Evolutionary conservation across 2,888 invertebrate species (phyloP), one percentile per base, ranked within the genome.

Genomic region (Leistus spinibarbis): DNA sequence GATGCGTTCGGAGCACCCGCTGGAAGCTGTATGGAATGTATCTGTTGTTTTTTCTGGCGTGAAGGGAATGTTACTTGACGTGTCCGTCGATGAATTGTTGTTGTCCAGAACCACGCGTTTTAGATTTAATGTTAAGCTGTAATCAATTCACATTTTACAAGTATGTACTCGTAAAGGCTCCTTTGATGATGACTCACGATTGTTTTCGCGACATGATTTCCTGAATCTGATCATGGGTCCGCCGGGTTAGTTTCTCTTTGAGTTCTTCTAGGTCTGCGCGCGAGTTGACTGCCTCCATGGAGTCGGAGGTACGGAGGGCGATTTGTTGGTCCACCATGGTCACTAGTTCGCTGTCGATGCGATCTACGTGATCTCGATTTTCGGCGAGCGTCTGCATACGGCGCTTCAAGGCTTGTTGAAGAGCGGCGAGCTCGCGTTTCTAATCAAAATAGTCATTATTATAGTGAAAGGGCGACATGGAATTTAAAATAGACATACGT

Each of bases 1-100:
- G 0, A 81, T 20, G 13, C 60, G 69, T 13, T 75, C 68, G 5
- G 84, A 84, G 78, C 85, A 85, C 74, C 81, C 84, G 78, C 84
- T 84, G 79, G 91, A 88, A 0, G 94, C 93, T 19, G 94, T 93
- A 85, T 93, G 93, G 86, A 92, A 94, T 0, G 93, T 91, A 80
- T 92, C 92, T 77, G 89, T 90, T 76, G 75, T 75, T 68, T 75
- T 75, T 23, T 82, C 82, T 78, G 84, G 83, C 4, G 81, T 82
- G 13, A 84, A 83, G 79, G 84, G 83, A 24, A 84, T 81, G 54
- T 68, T 72, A 19, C 68, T 77, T n/a, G 76, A 66, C 2, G 60
- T 63, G 1, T 76, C 84, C 0, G 81, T 81, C 78, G 60, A 16
- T 16, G 86, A 79, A 0, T 83, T 83, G 3, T 87, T 84, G 70